Evolutionary conservation across 2,888 invertebrate species (phyloP).

Genomic region (Eilema caniola): DNA sequence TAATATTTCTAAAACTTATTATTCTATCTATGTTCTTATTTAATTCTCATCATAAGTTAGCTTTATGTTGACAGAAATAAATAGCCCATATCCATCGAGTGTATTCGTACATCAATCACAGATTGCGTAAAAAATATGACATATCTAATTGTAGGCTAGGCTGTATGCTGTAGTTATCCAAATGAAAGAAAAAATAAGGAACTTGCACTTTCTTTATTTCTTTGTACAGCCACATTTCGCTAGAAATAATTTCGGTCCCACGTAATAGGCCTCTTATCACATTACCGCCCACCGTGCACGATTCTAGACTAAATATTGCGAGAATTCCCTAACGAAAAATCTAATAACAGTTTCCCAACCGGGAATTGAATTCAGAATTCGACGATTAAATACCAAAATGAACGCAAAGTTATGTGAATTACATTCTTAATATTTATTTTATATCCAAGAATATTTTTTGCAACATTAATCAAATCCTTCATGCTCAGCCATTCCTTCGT

Average conservation of each 20-base stretch:
- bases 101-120: background rate
- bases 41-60: background rate
- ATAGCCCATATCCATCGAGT: background rate
- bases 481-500: background rate
- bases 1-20: too few relatives aligned
- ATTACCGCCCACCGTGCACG: background rate
- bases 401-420: background rate
- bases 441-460: background rate
- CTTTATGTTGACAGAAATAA: background rate
- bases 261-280: background rate
- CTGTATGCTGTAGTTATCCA: background rate
- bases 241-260: background rate
- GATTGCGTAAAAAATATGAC: too few relatives aligned
- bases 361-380: background rate
- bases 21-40: background rate
- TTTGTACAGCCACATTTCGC: background rate
- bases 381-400: background rate
- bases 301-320: background rate
- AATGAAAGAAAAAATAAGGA: background rate
- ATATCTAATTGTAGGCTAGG: too few relatives aligned
- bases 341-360: background rate
- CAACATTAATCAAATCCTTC: background rate
- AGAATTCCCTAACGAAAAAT: background rate
- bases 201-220: background rate
- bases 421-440: background rate